Evolutionary conservation across 2,888 invertebrate species (phyloP).

Genomic region (Drosophila melanosoma): DNA sequence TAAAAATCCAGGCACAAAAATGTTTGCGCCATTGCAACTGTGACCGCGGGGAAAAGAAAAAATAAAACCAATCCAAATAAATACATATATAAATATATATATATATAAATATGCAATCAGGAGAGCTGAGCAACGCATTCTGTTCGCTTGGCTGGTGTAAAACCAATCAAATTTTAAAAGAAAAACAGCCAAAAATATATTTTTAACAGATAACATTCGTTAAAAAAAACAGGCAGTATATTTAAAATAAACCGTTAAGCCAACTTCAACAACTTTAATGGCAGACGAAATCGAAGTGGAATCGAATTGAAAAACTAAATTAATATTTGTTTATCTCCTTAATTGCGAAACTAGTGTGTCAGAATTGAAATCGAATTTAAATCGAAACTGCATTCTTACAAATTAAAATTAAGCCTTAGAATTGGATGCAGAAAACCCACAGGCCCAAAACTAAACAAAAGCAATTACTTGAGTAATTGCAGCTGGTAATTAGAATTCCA

Average conservation of each 20-base stretch:
- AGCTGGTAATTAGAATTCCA: constrained; percentile 5
- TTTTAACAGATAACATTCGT: neutral
- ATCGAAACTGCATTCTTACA: neutral
- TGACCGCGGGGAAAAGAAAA: constrained; percentile 15
- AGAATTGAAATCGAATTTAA: neutral
- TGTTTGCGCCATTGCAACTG: constrained; percentile 49
- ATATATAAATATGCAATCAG: neutral
- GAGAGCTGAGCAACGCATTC: neutral
- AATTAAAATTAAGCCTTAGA: too few relatives aligned
- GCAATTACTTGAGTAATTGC: constrained; percentile 6
- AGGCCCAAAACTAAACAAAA: neutral
- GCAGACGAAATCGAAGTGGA: neutral
- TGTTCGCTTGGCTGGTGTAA: neutral
- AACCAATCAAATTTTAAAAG: constrained; percentile 21
- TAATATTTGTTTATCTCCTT: neutral
- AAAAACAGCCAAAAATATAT: constrained; percentile 2
- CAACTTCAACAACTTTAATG: neutral
- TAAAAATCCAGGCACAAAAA: constrained; percentile 41
- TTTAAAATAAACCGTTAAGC: neutral
- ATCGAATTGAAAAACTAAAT: neutral
- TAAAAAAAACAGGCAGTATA: neutral
- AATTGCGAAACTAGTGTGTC: neutral
- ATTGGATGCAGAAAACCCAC: neutral
- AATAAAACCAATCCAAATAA: constrained; percentile 5
- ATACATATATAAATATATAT: neutral